These are phyloP conservation scores for Euzophera pinguis DNA, from an alignment of 2,888 invertebrate species.

Conservation along the genomic window DNA sequence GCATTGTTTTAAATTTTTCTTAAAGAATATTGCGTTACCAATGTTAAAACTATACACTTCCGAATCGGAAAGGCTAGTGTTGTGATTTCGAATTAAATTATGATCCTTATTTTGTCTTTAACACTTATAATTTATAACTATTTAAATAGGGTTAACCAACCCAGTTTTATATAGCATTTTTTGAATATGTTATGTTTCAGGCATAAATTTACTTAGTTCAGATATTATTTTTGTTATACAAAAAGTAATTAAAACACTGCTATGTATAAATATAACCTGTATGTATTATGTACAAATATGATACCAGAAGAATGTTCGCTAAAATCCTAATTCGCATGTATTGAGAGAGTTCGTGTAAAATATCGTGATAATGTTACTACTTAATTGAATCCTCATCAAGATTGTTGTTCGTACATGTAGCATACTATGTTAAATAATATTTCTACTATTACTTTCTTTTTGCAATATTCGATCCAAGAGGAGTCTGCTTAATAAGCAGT, in stretches of 20 bases:
- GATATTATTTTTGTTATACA: not conserved
- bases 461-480: not conserved
- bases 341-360: slow-evolving; percentile 19
- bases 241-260: no score
- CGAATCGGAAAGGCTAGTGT: not conserved
- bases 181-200: no score
- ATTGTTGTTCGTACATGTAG: not conserved
- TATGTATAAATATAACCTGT: not conserved
- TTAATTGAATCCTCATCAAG: not conserved
- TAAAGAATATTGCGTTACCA: not conserved
- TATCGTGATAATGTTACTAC: slow-evolving; percentile 17
- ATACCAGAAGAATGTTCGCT: not conserved
- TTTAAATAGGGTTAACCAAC: slow-evolving; percentile 16
- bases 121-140: slow-evolving; percentile 13
- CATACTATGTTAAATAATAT: not conserved
- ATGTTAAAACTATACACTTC: not conserved
- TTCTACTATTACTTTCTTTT: not conserved
- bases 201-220: not conserved
- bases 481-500: not conserved
- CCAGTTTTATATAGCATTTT: slow-evolving; percentile 14
- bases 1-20: slow-evolving; percentile 8
- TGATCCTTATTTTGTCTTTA: slow-evolving; percentile 1
- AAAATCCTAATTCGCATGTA: not conserved
- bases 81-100: not conserved
- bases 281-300: not conserved